These are phyloP conservation scores for Grapholita molesta DNA, from an alignment of 1,140 invertebrate genomes.

Conservation along the genomic window DNA sequence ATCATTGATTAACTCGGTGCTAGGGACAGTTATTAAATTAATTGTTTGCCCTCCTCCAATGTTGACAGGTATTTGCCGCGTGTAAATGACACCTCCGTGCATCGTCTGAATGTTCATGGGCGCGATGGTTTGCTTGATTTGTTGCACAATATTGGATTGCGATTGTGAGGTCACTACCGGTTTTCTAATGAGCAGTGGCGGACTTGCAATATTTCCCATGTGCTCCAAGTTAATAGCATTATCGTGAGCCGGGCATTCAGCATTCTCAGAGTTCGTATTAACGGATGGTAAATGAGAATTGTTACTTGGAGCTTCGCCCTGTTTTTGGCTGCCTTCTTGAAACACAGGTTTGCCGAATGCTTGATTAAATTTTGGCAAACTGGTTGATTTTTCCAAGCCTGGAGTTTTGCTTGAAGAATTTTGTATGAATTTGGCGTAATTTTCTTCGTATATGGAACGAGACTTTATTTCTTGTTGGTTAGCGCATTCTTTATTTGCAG, in stretches of 20 bases:
- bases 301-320: conserved; percentile 45
- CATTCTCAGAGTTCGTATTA: conserved; percentile 37
- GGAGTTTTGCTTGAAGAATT: conserved; percentile 55
- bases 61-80: conserved; percentile 79
- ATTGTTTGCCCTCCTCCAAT: conserved; percentile 79
- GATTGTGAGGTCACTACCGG: conserved; percentile 46
- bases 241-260: conserved; percentile 49
- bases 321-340: conserved; percentile 71
- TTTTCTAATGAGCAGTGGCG: conserved; percentile 69
- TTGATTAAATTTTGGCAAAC: conserved; percentile 87
- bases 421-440: conserved; percentile 78
- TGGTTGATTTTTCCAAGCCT: conserved; percentile 56
- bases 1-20: conserved; percentile 66
- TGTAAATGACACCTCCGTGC: conserved; percentile 81
- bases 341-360: conserved; percentile 85
- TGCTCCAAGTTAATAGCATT: conserved; percentile 63
- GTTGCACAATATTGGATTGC: conserved; percentile 62
- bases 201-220: conserved; percentile 61
- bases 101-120: conserved; percentile 79
- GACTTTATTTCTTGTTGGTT: conserved; percentile 71
- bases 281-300: conserved; percentile 42
- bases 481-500: conserved; percentile 35
- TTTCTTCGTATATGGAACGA: conserved; percentile 77
- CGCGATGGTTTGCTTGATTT: conserved; percentile 69
- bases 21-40: conserved; percentile 79